Percentiles rank a stretch among this genome's conserved stretches.
Evolutionary conservation across 2,888 invertebrate species (phyloP).

Genomic region (Rhamnusium bicolor): DNA sequence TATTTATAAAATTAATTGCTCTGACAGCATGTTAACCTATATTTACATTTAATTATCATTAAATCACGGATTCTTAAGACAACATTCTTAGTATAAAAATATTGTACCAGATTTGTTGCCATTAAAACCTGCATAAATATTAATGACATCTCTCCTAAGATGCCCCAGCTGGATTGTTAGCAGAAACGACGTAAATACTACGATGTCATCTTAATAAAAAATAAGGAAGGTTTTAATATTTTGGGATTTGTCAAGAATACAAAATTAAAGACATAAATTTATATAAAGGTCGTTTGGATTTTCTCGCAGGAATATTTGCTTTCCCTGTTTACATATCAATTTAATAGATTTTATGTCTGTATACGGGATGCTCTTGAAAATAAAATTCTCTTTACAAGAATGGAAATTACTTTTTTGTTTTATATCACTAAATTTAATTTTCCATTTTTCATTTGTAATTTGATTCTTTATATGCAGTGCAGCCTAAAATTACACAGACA

Average conservation of each 20-base stretch:
- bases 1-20: too few relatives aligned
- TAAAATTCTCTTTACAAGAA: not conserved
- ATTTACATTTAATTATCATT: not conserved
- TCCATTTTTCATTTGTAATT: too few relatives aligned
- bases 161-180: conserved; percentile 13
- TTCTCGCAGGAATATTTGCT: conserved; percentile 9
- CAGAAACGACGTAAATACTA: conserved; percentile 2
- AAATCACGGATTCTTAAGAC: not conserved
- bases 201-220: conserved; percentile 3
- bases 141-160: not conserved
- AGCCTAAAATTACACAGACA: too few relatives aligned
- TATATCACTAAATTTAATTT: too few relatives aligned
- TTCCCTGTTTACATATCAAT: not conserved
- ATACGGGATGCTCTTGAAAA: not conserved
- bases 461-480: too few relatives aligned
- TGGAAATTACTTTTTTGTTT: not conserved
- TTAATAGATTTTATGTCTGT: not conserved
- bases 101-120: conserved; percentile 1
- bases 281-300: not conserved
- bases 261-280: conserved; percentile 9
- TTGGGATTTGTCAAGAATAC: not conserved
- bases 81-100: conserved; percentile 1
- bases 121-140: conserved; percentile 3
- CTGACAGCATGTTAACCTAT: too few relatives aligned
- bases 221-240: not conserved